Percentiles rank a stretch among this genome's conserved stretches.
phyloP scores from a whole-genome alignment of 1,140 invertebrate species.

The Drosophila ficusphila region DNA sequence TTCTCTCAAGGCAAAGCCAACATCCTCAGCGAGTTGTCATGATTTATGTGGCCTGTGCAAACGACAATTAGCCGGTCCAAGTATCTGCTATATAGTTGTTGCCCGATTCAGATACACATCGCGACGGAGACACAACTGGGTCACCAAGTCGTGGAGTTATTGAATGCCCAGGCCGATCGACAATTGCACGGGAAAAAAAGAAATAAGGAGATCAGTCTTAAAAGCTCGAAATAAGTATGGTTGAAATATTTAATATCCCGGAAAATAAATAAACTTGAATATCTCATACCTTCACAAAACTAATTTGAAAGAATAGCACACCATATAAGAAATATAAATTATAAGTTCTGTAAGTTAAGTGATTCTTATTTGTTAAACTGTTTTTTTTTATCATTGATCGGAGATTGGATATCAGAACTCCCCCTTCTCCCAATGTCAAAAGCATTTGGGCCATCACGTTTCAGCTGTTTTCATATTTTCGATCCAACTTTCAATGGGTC shows the following conservation, averaged over 20 bases:
- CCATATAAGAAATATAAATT: too few species aligned
- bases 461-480: slow-evolving; percentile 34
- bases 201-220: neutral
- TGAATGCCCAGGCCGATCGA: slow-evolving; percentile 41
- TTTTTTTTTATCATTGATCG: slow-evolving; percentile 8
- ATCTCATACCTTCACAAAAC: too few species aligned
- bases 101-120: slow-evolving; percentile 65
- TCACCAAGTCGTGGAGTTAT: slow-evolving; percentile 42
- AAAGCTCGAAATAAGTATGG: neutral
- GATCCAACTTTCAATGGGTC: slow-evolving; percentile 43
- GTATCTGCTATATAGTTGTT: slow-evolving; percentile 61
- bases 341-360: too few species aligned
- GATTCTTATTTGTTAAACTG: neutral
- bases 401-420: slow-evolving; percentile 25
- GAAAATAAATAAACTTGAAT: too few species aligned
- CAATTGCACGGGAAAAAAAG: slow-evolving; percentile 23
- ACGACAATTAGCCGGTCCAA: slow-evolving; percentile 73
- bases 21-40: slow-evolving; percentile 73
- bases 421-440: slow-evolving; percentile 3
- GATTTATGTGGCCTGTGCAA: slow-evolving; percentile 65
- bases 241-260: too few species aligned
- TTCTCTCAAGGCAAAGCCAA: slow-evolving; percentile 62
- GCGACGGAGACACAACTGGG: slow-evolving; percentile 66
- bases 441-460: slow-evolving; percentile 74
- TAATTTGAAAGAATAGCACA: too few species aligned